A percentile compares a stretch with the other conserved stretches of the same genome.
These are phyloP conservation scores for Cactoblastis cactorum DNA, from an alignment of 2,888 invertebrate species.

Conservation along the genomic window DNA sequence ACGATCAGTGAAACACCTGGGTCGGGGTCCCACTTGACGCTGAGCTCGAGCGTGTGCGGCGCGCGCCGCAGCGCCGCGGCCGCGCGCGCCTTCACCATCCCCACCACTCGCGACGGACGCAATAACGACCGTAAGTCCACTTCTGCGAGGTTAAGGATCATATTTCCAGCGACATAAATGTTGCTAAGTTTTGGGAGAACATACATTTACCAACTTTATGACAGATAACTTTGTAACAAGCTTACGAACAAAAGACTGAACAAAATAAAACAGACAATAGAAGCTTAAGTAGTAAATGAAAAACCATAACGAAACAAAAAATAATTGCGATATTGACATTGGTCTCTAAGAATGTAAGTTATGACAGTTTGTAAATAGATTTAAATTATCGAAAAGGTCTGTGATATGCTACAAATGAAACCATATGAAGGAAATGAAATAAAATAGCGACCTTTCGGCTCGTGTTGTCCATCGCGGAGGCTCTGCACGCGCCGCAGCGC, in stretches of 20 bases:
- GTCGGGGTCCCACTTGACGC: slow-evolving; percentile 37
- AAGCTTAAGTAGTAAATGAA: no score
- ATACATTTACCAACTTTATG: no score
- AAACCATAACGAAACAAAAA: no score
- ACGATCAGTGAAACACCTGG: neutral
- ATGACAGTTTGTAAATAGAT: no score
- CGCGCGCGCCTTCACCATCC: slow-evolving; percentile 49
- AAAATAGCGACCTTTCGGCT: slow-evolving; percentile 43
- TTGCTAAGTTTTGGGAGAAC: neutral
- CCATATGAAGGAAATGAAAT: neutral
- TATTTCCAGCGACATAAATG: neutral
- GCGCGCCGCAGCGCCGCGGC: slow-evolving; percentile 33
- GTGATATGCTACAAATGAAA: no score
- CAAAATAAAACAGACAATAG: no score
- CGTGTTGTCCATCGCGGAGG: slow-evolving; percentile 26
- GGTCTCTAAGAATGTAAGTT: no score
- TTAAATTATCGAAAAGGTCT: no score
- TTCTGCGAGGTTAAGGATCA: slow-evolving; percentile 31
- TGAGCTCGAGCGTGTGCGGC: slow-evolving; percentile 33
- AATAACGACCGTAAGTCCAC: slow-evolving; percentile 55
- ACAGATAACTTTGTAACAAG: no score
- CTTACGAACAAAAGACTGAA: no score
- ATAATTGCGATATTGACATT: no score
- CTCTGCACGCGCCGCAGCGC: slow-evolving; percentile 29
- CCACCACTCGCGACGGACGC: slow-evolving; percentile 45